Percentiles rank a stretch among this genome's conserved stretches.
These are phyloP conservation scores for Aphelenchoides besseyi DNA, from an alignment of 1,140 invertebrate species.

Conservation along the genomic window DNA sequence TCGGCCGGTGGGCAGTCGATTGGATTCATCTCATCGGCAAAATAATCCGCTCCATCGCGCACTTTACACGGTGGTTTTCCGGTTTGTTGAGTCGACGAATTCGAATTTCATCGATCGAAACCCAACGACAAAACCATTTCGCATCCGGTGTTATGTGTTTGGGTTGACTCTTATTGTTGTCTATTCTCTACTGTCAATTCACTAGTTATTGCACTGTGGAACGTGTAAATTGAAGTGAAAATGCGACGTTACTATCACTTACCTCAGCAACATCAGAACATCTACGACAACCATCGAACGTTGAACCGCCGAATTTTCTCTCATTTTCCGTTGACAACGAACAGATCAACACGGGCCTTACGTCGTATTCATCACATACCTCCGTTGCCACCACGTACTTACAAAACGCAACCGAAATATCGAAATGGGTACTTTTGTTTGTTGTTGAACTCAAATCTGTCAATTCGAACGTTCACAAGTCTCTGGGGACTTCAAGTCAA, in stretches of 20 bases:
- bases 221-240: not conserved
- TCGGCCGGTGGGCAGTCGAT: not conserved
- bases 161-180: too few species aligned
- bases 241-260: constrained; percentile 12
- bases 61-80: not conserved
- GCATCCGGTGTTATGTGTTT: too few species aligned
- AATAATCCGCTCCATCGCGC: not conserved
- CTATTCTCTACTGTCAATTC: too few species aligned
- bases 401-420: not conserved
- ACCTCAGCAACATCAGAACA: not conserved
- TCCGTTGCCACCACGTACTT: constrained; percentile 7
- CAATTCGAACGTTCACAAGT: not conserved
- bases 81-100: not conserved
- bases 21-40: not conserved
- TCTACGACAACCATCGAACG: not conserved
- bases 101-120: constrained; percentile 1
- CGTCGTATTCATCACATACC: not conserved
- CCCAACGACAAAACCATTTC: too few species aligned
- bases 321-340: not conserved
- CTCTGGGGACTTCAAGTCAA: not conserved
- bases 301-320: not conserved
- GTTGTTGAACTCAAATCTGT: not conserved
- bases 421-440: not conserved
- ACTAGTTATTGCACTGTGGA: too few species aligned
- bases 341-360: not conserved